phyloP scores from a whole-genome alignment of 1,140 invertebrate genomes.

The Cyphomyrmex costatus region DNA sequence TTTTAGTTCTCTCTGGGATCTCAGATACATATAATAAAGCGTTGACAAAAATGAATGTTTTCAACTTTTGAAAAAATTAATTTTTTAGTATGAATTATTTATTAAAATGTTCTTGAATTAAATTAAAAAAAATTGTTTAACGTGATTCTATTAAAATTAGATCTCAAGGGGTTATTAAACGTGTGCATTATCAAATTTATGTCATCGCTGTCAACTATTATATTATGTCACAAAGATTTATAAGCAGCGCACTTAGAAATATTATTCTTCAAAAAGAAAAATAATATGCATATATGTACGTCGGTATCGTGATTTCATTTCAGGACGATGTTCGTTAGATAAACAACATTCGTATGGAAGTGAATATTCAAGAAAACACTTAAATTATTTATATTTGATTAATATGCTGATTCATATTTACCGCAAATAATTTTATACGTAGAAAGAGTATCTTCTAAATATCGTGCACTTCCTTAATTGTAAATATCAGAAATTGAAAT shows the following conservation, averaged over 20 bases:
- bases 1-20: too few species aligned
- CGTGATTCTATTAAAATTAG: too few species aligned
- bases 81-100: too few species aligned
- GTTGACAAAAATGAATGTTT: too few species aligned
- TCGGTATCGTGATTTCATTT: constrained; percentile 34
- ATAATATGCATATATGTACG: constrained; percentile 6
- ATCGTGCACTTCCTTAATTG: background rate
- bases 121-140: too few species aligned
- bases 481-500: background rate
- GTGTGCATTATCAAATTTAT: background rate
- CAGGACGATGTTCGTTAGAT: background rate
- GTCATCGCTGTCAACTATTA: background rate
- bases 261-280: constrained; percentile 43
- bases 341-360: background rate
- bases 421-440: background rate
- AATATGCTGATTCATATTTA: constrained; percentile 17
- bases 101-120: too few species aligned
- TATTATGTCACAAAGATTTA: background rate
- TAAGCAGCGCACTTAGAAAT: constrained; percentile 27
- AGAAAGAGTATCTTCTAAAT: background rate
- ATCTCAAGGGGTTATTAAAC: background rate
- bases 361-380: background rate
- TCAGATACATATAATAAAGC: too few species aligned
- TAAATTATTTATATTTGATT: constrained; percentile 20
- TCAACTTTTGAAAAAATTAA: too few species aligned